Evolutionary conservation across 2,888 invertebrate species (phyloP), one percentile per base, ranked within the genome.

Genomic region (Cryptophagus acutangulus): DNA sequence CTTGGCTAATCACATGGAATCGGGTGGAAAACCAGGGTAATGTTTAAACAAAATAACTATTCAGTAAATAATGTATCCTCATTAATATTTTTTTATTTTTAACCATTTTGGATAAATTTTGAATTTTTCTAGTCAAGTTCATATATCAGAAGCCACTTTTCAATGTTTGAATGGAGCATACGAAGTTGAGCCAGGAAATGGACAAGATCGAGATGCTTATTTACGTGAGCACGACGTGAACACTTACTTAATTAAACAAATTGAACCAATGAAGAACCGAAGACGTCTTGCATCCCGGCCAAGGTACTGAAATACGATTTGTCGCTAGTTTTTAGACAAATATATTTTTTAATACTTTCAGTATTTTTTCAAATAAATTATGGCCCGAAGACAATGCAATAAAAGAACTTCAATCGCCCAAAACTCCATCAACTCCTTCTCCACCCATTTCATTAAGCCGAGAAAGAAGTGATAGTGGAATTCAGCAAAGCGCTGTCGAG

Each of bases 1-100:
- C 10, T 75, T 96, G 48, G 96, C 96, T 34, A 96, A 96, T 73
- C 88, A 88, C 65, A 88, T 97, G 84, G 97, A 97, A 74, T 90
- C 93, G 45, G 94, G 94, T 1, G 97, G 97, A 16, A 75, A 94
- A 52, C 94, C 96, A 1, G 96, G 95, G 95, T 95, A 75, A 69
- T 4, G 12, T 12, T 28, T 9, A 25, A 17, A 36, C 26, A 39
- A 25, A n/a, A n/a, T n/a, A n/a, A n/a, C n/a, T n/a, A n/a, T n/a
- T n/a, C n/a, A n/a, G n/a, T n/a, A n/a, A n/a, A n/a, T n/a, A n/a
- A n/a, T n/a, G n/a, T n/a, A n/a, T n/a, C n/a, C n/a, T n/a, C n/a
- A n/a, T n/a, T n/a, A n/a, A n/a, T n/a, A n/a, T n/a, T n/a, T n/a
- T n/a, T n/a, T n/a, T n/a, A n/a, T n/a, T 33, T 33, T 39, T 24